Percentiles rank a stretch among this genome's conserved stretches.
Conservation (phyloP, 2,113 vertebrate species). For the Dolichotis patagonum region DNA sequence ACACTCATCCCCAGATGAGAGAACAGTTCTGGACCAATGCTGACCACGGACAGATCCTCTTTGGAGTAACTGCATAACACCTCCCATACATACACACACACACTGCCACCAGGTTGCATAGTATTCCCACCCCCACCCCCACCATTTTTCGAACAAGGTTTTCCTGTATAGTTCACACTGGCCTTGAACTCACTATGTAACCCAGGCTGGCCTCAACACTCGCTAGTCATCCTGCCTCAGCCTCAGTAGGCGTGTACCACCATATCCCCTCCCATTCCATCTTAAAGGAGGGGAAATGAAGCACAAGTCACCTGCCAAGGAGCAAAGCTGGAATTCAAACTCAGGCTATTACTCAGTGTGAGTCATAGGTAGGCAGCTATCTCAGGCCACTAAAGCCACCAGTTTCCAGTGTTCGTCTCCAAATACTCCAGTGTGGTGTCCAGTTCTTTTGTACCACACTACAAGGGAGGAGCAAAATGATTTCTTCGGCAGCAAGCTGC, state of each 20-base stretch:
- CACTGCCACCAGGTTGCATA: not conserved
- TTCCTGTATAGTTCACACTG: not conserved
- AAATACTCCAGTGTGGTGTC: not conserved
- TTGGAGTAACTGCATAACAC: not conserved
- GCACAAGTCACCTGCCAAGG: not conserved
- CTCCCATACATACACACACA: not conserved
- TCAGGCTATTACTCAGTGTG: not conserved
- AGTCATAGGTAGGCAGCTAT: not conserved
- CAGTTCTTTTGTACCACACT: not conserved
- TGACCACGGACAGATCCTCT: not conserved
- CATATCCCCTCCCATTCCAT: too few species aligned
- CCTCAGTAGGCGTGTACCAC: not conserved
- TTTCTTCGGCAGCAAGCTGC: not conserved
- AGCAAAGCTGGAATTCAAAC: not conserved
- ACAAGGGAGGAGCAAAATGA: not conserved
- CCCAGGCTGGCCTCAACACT: not conserved
- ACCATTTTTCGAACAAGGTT: not conserved
- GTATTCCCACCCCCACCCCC: not conserved
- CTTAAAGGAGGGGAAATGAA: not conserved
- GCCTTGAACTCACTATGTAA: not conserved
- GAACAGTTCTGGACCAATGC: not conserved
- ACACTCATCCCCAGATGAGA: not conserved
- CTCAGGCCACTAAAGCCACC: not conserved
- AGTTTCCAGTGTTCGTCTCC: not conserved
- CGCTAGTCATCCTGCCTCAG: not conserved